Evolutionary conservation across 1,140 invertebrate genomes (phyloP), one percentile per base, ranked within the genome.

Genomic region (Halesus radiatus): DNA sequence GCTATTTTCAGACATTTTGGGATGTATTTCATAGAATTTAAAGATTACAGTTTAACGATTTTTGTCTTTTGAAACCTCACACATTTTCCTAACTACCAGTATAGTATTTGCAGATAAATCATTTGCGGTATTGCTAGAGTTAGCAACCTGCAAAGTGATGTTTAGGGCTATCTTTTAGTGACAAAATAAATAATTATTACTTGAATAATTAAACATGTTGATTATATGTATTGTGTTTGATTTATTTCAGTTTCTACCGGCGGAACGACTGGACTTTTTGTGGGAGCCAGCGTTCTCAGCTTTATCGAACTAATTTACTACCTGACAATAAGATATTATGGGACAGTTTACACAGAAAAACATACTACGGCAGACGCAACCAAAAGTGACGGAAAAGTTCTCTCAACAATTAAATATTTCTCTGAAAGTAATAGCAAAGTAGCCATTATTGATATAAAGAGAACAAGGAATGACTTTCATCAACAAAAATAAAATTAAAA

Each of bases 211-310:
- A n/a, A n/a, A n/a, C n/a, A n/a, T n/a, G 7, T 54, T 16, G n/a
- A 54, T n/a, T 54, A n/a, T n/a, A 3, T 54, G 8, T 2, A 3
- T 54, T 54, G 53, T 54, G 3, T 54, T 54, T 3, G 6, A 7
- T 74, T 52, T 16, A 13, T 77, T 56, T 68, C 84, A 93, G 92
- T 93, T 5, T 93, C 92, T 0, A 92, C 92, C 52, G 92, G 92
- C 10, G 92, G 92, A 23, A 91, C 92, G 3, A 90, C 91, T 10
- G 92, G 92, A 0, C 84, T 93, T 1, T 93, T 93, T 83, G 88
- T 93, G 3, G 92, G 92, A 5, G 92, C 91, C 1, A 93, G 92
- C 82, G 84, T 93, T 2, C 86, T 93, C 0, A 93, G 92, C 81
- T 92, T 93, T 81, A 89, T 92, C 10, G 92, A 93, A 84, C 86